These are phyloP conservation scores for Bombyx mandarina DNA, from an alignment of 1,140 invertebrate genomes.

Conservation along the genomic window DNA sequence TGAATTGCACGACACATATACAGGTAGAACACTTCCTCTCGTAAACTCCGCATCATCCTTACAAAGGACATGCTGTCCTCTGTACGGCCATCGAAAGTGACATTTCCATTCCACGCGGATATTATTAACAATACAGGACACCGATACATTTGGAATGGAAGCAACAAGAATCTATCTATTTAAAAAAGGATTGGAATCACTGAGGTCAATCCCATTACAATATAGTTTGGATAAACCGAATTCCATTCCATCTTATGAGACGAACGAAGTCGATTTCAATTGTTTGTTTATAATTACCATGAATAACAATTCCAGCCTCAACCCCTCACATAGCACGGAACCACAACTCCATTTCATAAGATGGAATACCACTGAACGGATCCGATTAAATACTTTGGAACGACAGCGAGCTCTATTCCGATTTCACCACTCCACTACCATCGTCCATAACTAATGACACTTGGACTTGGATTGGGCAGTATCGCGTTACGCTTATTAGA, in stretches of 20 bases:
- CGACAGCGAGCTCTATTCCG: neutral
- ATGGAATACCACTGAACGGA: no score
- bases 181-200: slow-evolving; percentile 18
- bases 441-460: slow-evolving; percentile 1
- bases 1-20: neutral
- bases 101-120: slow-evolving; percentile 2
- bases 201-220: slow-evolving; percentile 12
- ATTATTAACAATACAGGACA: slow-evolving; percentile 4
- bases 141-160: slow-evolving; percentile 15
- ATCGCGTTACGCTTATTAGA: slow-evolving; percentile 57
- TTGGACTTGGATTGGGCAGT: slow-evolving; percentile 42
- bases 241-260: slow-evolving; percentile 12
- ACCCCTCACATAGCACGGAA: no score
- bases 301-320: no score
- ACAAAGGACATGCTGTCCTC: no score
- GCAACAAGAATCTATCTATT: slow-evolving; percentile 4
- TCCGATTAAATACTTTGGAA: no score
- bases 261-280: slow-evolving; percentile 35
- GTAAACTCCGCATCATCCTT: neutral
- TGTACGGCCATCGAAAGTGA: neutral
- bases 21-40: slow-evolving; percentile 3
- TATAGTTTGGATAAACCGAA: slow-evolving; percentile 8
- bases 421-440: neutral
- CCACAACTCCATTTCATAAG: no score
- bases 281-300: no score